A percentile compares a stretch with the other conserved stretches of the same genome.
Evolutionary conservation across 1,140 invertebrate genomes (phyloP).

Genomic region (Choristoneura fumiferana): DNA sequence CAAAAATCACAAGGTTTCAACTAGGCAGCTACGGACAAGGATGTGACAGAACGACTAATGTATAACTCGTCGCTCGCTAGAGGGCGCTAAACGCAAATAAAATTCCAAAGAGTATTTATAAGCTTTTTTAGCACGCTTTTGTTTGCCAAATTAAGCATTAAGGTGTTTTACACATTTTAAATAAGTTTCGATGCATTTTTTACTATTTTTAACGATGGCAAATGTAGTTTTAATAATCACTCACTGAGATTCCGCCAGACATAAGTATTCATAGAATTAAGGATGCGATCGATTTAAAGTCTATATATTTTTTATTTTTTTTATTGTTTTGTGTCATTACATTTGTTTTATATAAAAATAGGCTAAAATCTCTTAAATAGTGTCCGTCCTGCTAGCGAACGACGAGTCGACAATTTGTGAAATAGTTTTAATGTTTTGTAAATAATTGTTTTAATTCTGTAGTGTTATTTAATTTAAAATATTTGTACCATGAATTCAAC

Average conservation of each 20-base stretch:
- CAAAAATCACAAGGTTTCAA: constrained; percentile 36
- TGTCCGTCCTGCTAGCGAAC: constrained; percentile 62
- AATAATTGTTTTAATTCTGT: constrained; percentile 21
- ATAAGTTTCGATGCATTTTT: not conserved
- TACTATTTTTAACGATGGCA: not conserved
- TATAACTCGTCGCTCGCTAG: constrained; percentile 54
- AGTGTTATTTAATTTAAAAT: constrained; percentile 15
- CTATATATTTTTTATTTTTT: not conserved
- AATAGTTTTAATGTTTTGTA: constrained; percentile 8
- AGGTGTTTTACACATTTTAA: constrained; percentile 1
- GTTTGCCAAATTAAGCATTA: not conserved
- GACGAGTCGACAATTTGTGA: constrained; percentile 35
- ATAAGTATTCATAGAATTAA: constrained; percentile 12
- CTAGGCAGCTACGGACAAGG: constrained; percentile 25
- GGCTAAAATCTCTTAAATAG: constrained; percentile 23
- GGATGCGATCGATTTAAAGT: not conserved
- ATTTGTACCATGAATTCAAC: not conserved
- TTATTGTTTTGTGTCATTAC: not conserved
- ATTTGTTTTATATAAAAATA: not conserved
- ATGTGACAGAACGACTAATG: constrained; percentile 32
- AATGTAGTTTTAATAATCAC: not conserved
- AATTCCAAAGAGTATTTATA: constrained; percentile 23
- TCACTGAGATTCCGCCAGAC: constrained; percentile 14
- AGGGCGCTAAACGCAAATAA: constrained; percentile 48
- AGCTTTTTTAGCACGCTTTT: constrained; percentile 7